A percentile compares a stretch with the other conserved stretches of the same genome.
Evolutionary conservation across 2,797 vertebrate species (phyloP).

Genomic region (Thripadectes ignobilis): DNA sequence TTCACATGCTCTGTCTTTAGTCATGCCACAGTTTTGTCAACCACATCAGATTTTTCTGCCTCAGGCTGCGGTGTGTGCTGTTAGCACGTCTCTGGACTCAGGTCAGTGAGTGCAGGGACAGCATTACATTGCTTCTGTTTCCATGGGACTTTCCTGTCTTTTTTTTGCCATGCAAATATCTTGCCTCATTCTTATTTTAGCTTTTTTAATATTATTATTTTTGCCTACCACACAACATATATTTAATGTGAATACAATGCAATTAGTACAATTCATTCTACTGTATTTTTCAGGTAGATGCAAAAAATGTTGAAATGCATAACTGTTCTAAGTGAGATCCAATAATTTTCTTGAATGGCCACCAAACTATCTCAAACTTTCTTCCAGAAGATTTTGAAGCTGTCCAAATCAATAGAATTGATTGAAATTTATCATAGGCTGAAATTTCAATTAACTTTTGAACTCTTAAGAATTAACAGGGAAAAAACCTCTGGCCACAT

Average conservation of each 20-base stretch:
- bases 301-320: background rate
- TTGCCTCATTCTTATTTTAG: background rate
- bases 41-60: constrained; percentile 61
- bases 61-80: background rate
- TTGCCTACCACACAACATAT: background rate
- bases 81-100: constrained; percentile 27
- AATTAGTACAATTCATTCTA: background rate
- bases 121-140: background rate
- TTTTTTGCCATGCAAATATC: background rate
- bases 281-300: background rate
- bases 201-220: background rate
- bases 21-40: constrained; percentile 65
- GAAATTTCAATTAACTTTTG: background rate
- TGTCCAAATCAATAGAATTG: background rate
- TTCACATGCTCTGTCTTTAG: constrained; percentile 64
- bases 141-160: background rate
- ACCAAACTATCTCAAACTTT: background rate
- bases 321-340: background rate
- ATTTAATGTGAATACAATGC: background rate
- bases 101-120: constrained; percentile 34
- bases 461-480: background rate
- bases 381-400: background rate
- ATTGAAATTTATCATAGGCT: background rate
- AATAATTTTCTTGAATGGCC: background rate
- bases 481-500: background rate